Evolutionary conservation across 2,113 vertebrate genomes (phyloP), one percentile per base, ranked within the genome.

Genomic region (Dasypus novemcinctus): DNA sequence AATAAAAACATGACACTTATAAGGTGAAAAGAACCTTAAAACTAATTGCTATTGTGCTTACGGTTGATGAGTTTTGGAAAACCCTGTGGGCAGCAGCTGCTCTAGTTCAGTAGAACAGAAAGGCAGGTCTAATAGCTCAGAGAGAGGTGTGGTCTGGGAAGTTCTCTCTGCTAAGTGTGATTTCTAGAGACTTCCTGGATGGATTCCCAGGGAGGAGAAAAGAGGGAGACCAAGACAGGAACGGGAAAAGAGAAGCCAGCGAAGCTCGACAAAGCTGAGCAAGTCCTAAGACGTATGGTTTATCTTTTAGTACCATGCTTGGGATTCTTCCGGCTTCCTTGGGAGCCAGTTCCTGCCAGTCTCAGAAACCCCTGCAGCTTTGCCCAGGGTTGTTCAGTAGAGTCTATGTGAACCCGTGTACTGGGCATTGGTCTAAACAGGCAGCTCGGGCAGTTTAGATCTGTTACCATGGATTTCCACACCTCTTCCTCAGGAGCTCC

Each of bases 11-110:
- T 0, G 25, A 11, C 2, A 57, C 23, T 18, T 7, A 57, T 8
- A 4, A 1, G 11, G 68, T 1, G n/a, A 25, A 7, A 4, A n/a
- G 66, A 20, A 14, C 7, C n/a, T 5, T 0, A 46, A 66, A 38
- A 2, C 4, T 0, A 18, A 9, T 0, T 0, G 2, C 29, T 27
- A 1, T 8, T 12, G 21, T 10, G 36, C 1, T 12, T 3, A 1
- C 1, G 2, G 1, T 0, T 0, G 38, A 2, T 2, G 25, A 10
- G 4, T 5, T 20, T 18, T 13, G 21, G 54, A 63, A 18, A 64
- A 2, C 29, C 21, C 2, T 1, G 18, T 1, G 2, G 23, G 76
- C 36, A 27, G n/a, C 6, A 0, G 23, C 18, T 6, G 3, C 15
- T 7, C 38, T 0, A 0, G 76, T 0, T 1, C n/a, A 43, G 25